A percentile compares a stretch with the other conserved stretches of the same genome.
Conservation (phyloP, 1,140 invertebrate species). For the Anastrepha ludens region DNA sequence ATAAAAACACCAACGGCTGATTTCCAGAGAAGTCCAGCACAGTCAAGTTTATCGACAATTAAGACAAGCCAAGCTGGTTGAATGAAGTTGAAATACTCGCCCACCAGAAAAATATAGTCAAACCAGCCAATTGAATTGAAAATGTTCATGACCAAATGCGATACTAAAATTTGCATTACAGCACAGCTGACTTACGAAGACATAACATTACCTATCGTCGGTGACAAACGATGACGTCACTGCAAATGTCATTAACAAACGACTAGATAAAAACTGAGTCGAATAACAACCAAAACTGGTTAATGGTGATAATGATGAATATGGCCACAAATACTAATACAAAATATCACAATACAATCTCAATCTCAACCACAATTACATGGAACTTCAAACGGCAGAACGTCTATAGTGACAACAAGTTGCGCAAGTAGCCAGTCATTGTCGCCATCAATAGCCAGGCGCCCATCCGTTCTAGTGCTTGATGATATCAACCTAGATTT, state of each 20-base stretch:
- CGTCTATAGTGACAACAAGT: conserved; percentile 3
- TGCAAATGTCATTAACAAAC: neutral
- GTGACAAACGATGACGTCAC: conserved; percentile 51
- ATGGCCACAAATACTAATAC: neutral
- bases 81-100: neutral
- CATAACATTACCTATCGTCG: neutral
- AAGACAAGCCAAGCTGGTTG: conserved; percentile 2
- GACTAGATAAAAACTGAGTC: neutral
- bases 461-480: conserved; percentile 28
- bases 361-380: neutral
- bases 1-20: conserved; percentile 24
- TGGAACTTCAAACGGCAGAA: neutral
- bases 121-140: neutral
- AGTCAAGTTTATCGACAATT: conserved; percentile 24
- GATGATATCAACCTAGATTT: conserved; percentile 13
- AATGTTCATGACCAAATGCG: conserved; percentile 44
- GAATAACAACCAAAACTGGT: conserved; percentile 30
- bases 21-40: conserved; percentile 30
- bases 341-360: neutral
- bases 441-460: conserved; percentile 33
- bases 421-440: neutral
- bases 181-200: conserved; percentile 27
- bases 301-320: conserved; percentile 26
- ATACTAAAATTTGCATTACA: conserved; percentile 5
- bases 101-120: conserved; percentile 3